Percentiles rank a stretch among this genome's conserved stretches.
Conservation (phyloP, 2,797 vertebrate species). For the Zenarchopterus dispar region DNA sequence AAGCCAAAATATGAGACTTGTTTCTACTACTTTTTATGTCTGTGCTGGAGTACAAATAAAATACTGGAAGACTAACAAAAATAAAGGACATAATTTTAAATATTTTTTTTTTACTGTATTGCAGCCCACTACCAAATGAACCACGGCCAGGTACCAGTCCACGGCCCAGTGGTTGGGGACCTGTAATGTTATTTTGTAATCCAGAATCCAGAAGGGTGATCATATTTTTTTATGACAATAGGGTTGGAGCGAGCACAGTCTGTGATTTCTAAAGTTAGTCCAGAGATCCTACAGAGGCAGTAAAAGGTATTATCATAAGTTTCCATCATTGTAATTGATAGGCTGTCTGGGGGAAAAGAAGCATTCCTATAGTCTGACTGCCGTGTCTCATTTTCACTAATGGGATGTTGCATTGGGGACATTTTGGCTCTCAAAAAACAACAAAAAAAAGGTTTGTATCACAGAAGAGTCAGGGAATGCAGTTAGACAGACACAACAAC, state of each 20-base stretch:
- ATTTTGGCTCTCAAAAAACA: conserved; percentile 33
- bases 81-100: too few relatives aligned
- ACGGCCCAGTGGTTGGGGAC: too few relatives aligned
- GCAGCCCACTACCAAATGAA: too few relatives aligned
- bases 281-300: conserved; percentile 52
- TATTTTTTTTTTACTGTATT: too few relatives aligned
- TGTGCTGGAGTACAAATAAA: too few relatives aligned
- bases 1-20: too few relatives aligned
- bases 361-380: conserved; percentile 68
- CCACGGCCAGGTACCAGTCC: too few relatives aligned
- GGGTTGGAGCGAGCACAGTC: conserved; percentile 28
- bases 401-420: conserved; percentile 42
- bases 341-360: conserved; percentile 62
- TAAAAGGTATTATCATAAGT: conserved; percentile 62
- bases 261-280: conserved; percentile 55
- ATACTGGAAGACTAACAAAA: too few relatives aligned
- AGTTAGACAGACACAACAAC: conserved; percentile 58
- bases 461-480: conserved; percentile 25
- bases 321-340: conserved; percentile 69
- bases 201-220: too few relatives aligned
- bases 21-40: too few relatives aligned
- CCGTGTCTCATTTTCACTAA: conserved; percentile 67
- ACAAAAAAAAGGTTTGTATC: conserved; percentile 24
- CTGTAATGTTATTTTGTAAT: too few relatives aligned
- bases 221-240: conserved; percentile 12